phyloP scores from a whole-genome alignment of 1,140 invertebrate genomes.

The Forficula auricularia region DNA sequence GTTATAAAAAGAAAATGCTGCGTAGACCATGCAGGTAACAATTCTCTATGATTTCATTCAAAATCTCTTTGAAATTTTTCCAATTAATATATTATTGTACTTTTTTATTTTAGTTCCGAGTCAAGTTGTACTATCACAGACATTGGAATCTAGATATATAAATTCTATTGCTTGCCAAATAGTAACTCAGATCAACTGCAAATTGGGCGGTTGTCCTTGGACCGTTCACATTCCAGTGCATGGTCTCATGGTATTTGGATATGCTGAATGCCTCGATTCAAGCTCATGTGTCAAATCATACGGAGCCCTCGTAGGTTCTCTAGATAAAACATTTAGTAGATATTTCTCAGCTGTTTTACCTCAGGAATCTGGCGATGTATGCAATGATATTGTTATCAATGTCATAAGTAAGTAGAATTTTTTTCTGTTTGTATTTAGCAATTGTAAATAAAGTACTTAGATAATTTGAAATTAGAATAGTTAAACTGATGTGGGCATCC shows the following conservation, averaged over 20 bases:
- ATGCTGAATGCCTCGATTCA: conserved; percentile 72
- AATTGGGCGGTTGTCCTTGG: conserved; percentile 78
- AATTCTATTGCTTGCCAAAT: conserved; percentile 76
- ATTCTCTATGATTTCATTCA: no score
- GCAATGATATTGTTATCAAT: conserved; percentile 39
- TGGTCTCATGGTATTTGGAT: conserved; percentile 64
- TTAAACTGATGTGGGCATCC: no score
- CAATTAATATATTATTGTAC: no score
- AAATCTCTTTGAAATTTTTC: no score
- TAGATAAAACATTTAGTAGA: conserved; percentile 39
- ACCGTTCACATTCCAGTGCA: conserved; percentile 44
- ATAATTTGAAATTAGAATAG: no score
- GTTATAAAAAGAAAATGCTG: conserved; percentile 73
- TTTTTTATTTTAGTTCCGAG: conserved; percentile 39
- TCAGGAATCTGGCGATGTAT: conserved; percentile 53
- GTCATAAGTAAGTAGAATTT: no score
- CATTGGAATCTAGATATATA: conserved; percentile 30
- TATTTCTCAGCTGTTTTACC: conserved; percentile 49
- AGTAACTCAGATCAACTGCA: conserved; percentile 69
- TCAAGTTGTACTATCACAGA: conserved; percentile 48
- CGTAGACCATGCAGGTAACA: conserved; percentile 44
- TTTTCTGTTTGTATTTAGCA: no score
- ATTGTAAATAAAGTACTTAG: no score
- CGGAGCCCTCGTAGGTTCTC: conserved; percentile 59
- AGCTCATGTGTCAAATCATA: conserved; percentile 37